Base-by-base conservation (phyloP, 2,113 vertebrate species). In the Cervus canadensis region DNA sequence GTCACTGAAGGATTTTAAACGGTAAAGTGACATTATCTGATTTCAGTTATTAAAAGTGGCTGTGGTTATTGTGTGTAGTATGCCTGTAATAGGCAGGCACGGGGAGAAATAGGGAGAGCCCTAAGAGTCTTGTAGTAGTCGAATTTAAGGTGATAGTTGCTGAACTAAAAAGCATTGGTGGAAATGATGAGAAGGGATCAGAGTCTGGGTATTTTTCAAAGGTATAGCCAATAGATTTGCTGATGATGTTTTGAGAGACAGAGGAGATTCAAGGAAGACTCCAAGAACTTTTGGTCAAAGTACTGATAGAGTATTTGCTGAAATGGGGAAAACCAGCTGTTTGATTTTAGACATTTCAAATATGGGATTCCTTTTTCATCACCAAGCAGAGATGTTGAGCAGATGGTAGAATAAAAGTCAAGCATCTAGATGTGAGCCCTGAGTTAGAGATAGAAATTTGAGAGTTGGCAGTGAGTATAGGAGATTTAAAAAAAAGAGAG, bases 321-420 rank as follows among this genome's bases (percentile, higher is more conserved):
- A 76, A 89, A 48, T 89, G 56, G 56, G 76, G 25, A 78, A 78
- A 83, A 81, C 64, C 33, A 67, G 19, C 57, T 19, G 15, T 81
- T 91, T 93, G 45, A n/a, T 89, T 84, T 76, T 93, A 36, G 45
- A 48, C n/a, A 6, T 93, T 40, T 89, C 64, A 85, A 89, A 64
- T 89, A 78, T 19, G 25, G 50, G 33, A 50, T 85, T 89, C 56
- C 36, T 78, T 93, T 83, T 62, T 48, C 36, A 56, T 78, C 28
- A 93, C 78, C 28, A 57, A 56, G 36, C 56, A 23, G 79, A 85
- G 79, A 85, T 48, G 3, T 93, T 78, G 86, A 89, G n/a, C 85
- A 87, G 52, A 71, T 92, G 43, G 62, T 84, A 84, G 28, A 93
- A 57, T 93, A 89, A 89, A 12, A 96, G 36, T 93, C 76, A 89